Conservation (phyloP, 2,113 vertebrate genomes). For the Osmerus eperlanus region DNA sequence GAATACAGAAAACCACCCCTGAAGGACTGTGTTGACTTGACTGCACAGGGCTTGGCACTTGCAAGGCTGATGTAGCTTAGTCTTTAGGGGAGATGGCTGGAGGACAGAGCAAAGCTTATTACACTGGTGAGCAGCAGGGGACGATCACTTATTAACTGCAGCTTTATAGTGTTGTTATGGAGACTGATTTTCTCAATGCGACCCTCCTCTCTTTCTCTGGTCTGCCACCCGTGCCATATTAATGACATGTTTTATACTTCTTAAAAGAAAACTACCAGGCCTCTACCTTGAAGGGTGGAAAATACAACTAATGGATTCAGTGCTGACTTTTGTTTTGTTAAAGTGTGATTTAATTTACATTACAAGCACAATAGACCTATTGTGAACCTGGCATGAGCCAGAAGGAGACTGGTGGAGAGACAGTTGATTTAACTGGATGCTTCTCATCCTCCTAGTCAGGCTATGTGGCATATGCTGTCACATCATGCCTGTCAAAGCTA, state of each 20-base stretch:
- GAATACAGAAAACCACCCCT: too few relatives aligned
- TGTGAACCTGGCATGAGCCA: too few relatives aligned
- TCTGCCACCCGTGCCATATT: neutral
- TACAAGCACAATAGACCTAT: too few relatives aligned
- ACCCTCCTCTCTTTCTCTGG: conserved; percentile 2
- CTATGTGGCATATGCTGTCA: neutral
- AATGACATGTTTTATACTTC: neutral
- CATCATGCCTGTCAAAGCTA: conserved; percentile 4
- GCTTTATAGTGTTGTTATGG: conserved; percentile 46
- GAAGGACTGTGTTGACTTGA: too few relatives aligned
- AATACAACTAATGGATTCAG: too few relatives aligned
- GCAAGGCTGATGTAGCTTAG: too few relatives aligned
- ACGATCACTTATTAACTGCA: conserved; percentile 8
- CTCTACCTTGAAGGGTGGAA: too few relatives aligned
- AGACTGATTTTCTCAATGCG: neutral
- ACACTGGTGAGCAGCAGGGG: conserved; percentile 9
- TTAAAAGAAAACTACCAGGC: too few relatives aligned
- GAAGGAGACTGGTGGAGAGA: neutral
- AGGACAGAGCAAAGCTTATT: conserved; percentile 28
- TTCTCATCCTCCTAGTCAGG: neutral
- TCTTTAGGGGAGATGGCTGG: too few relatives aligned
- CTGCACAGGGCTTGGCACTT: too few relatives aligned
- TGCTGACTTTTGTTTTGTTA: too few relatives aligned
- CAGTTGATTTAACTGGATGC: conserved; percentile 5
- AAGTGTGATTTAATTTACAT: too few relatives aligned